Evolutionary conservation across 2,113 vertebrate genomes (phyloP).

Genomic region (Dascyllus trimaculatus): DNA sequence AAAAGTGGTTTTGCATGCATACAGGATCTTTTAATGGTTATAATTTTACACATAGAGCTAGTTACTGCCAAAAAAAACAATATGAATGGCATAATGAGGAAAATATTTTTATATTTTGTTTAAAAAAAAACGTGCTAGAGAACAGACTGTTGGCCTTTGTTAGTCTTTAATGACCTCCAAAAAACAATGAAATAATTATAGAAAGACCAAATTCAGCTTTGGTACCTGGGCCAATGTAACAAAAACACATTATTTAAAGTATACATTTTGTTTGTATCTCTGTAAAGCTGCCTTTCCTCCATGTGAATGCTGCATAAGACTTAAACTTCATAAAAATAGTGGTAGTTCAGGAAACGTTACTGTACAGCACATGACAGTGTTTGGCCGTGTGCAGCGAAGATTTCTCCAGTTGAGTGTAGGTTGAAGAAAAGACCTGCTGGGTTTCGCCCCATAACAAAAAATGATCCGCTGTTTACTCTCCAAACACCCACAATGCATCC

Average conservation of each 20-base stretch:
- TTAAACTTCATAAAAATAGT: too few species aligned
- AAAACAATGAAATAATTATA: neutral
- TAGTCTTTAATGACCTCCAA: neutral
- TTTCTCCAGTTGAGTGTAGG: slow-evolving; percentile 13
- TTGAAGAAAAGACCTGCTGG: slow-evolving; percentile 60
- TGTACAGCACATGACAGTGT: slow-evolving; percentile 30
- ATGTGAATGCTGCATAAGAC: too few species aligned
- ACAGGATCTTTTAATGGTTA: neutral
- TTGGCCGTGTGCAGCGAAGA: neutral
- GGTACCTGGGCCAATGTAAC: neutral
- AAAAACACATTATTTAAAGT: too few species aligned
- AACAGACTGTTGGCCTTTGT: neutral
- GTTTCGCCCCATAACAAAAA: slow-evolving; percentile 64
- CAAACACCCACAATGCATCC: slow-evolving; percentile 77
- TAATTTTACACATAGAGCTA: too few species aligned
- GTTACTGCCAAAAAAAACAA: too few species aligned
- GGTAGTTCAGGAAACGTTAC: too few species aligned
- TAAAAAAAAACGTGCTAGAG: neutral
- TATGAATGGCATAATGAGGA: too few species aligned
- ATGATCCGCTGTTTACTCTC: slow-evolving; percentile 74
- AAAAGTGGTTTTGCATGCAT: neutral
- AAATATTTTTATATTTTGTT: neutral
- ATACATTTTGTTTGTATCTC: too few species aligned
- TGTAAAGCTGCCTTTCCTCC: too few species aligned
- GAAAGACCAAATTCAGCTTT: neutral